Evolutionary conservation across 1,140 invertebrate species (phyloP), one percentile per base, ranked within the genome.

Genomic region (Hyposmocoma kahamanoa): DNA sequence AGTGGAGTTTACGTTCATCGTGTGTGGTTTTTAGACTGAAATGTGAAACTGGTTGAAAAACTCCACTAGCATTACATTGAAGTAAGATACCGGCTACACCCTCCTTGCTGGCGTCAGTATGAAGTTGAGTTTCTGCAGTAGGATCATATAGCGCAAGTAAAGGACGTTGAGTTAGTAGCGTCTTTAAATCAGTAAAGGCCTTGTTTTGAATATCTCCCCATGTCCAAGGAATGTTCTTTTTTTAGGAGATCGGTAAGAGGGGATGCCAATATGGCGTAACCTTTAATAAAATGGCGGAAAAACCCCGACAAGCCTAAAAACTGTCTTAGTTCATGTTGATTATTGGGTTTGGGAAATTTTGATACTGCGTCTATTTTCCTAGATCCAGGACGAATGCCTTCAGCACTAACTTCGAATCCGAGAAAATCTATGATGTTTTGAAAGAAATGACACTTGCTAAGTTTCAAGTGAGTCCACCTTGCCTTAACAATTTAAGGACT

Each of bases 281-380:
- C 50, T 18, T 59, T 26, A 0, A 72, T 50, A 48, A 64, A 78
- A 8, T 48, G 17, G 6, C 63, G 42, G 46, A 72, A 78, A 38
- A 59, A 76, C 19, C 67, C 56, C 13, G 57, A 52, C 22, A 69
- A 34, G 24, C 68, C 63, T 9, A 68, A 15, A 51, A 77, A 77
- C 30, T 56, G 55, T 44, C 67, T 47, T n/a, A 73, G 28, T 45
- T 70, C 56, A 34, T 70, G 62, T 9, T 52, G 22, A 13, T 50
- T 58, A 4, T 15, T 39, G 9, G 62, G 52, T 36, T 46, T 28
- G 3, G 47, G 53, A 51, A 67, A 67, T 8, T 56, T 42, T 26
- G 42, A 30, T 36, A 74, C 62, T 2, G 13, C 10, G 13, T 39
- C 36, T 5, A 19, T 39, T 19, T 39, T 39, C n/a, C 17, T 39